phyloP scores from a whole-genome alignment of 1,140 invertebrate genomes.

The Dufourea novaeangliae region DNA sequence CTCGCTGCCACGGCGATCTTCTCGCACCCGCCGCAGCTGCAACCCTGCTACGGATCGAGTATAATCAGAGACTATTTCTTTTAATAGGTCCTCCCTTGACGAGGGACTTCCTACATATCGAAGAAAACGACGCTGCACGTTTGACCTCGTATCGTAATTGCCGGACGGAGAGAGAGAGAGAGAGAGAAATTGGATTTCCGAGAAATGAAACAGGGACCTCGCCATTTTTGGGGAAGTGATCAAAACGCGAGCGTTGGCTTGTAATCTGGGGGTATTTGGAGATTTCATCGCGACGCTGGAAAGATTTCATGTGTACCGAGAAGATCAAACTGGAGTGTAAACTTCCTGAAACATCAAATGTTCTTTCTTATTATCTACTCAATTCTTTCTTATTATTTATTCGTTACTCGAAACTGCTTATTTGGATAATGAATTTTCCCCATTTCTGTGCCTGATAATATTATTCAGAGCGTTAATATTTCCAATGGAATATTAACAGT shows the following conservation, averaged over 20 bases:
- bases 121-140: conserved; percentile 1
- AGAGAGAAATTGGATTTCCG: conserved; percentile 12
- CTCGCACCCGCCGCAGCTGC: conserved; percentile 13
- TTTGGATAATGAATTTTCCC: too few relatives aligned
- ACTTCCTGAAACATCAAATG: too few relatives aligned
- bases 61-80: conserved; percentile 22
- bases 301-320: too few relatives aligned
- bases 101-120: conserved; percentile 20
- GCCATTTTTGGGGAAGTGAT: not conserved
- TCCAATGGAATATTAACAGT: too few relatives aligned
- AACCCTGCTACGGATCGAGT: not conserved
- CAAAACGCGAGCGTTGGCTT: not conserved
- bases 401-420: too few relatives aligned
- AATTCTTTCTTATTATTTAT: too few relatives aligned
- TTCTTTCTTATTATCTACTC: too few relatives aligned
- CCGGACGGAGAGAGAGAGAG: not conserved
- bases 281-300: not conserved
- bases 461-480: too few relatives aligned
- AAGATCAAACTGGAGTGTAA: too few relatives aligned
- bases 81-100: conserved; percentile 12
- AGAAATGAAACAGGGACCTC: not conserved
- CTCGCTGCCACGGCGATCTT: not conserved
- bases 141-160: conserved; percentile 10
- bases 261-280: not conserved
- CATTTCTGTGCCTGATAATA: too few relatives aligned